phyloP scores from a whole-genome alignment of 2,797 vertebrate species.

The Tokudaia tokunoshimensis region DNA sequence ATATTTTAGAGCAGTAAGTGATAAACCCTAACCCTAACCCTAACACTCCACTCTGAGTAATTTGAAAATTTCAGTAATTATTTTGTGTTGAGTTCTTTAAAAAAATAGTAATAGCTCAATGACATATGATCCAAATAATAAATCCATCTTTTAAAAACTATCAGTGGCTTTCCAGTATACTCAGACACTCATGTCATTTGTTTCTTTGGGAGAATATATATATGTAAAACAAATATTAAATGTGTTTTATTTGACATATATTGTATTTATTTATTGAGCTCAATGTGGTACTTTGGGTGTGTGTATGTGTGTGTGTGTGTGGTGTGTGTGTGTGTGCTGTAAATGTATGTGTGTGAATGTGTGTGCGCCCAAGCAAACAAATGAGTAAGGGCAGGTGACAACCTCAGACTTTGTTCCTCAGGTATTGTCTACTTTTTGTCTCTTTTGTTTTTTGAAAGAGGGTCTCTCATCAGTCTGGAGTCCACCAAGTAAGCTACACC shows the following conservation, averaged over 20 bases:
- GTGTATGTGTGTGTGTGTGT: background rate
- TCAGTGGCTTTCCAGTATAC: background rate
- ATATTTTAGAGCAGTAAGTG: background rate
- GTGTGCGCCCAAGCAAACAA: background rate
- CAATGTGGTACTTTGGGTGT: background rate
- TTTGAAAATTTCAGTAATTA: conserved; percentile 6
- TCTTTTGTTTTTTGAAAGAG: background rate
- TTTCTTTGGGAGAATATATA: background rate
- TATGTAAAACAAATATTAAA: background rate
- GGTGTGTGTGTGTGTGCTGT: background rate
- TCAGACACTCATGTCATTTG: background rate
- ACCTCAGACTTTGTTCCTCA: background rate
- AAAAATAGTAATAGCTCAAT: background rate
- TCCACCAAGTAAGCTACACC: background rate
- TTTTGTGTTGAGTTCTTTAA: background rate
- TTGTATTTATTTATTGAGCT: background rate
- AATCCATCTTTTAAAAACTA: conserved; percentile 15
- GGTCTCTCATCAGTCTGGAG: background rate
- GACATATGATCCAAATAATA: background rate
- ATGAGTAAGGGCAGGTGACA: background rate
- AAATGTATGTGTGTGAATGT: background rate
- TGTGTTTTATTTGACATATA: background rate
- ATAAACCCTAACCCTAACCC: background rate
- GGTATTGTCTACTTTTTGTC: background rate
- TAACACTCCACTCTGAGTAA: background rate